phyloP scores from a whole-genome alignment of 2,888 invertebrate species.

The Cryptus armator region DNA sequence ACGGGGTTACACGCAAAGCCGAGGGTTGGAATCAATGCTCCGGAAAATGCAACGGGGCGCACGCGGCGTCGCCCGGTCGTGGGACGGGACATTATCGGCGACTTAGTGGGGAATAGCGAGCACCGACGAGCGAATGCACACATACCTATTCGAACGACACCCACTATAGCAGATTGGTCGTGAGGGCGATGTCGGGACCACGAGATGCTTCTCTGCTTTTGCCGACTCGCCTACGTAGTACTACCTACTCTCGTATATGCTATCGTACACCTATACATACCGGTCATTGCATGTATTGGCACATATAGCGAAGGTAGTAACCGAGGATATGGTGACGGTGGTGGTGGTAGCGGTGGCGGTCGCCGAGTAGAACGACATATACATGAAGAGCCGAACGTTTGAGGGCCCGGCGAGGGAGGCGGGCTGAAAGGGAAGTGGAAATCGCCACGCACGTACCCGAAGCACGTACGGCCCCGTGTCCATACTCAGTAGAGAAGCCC shows the following conservation, averaged over 20 bases:
- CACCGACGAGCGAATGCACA: constrained; percentile 21
- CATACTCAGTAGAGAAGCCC: constrained; percentile 80
- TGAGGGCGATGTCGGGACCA: constrained; percentile 63
- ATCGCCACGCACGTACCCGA: constrained; percentile 82
- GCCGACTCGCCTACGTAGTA: constrained; percentile 31
- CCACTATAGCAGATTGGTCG: constrained; percentile 72
- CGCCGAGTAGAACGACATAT: constrained; percentile 47
- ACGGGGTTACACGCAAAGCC: constrained; percentile 67
- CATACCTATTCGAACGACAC: constrained; percentile 56
- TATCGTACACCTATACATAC: neutral
- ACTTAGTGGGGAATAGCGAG: constrained; percentile 72
- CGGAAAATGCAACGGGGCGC: constrained; percentile 69
- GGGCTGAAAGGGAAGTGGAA: constrained; percentile 74
- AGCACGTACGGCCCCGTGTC: constrained; percentile 84
- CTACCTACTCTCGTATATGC: constrained; percentile 8
- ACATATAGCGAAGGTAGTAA: constrained; percentile 30
- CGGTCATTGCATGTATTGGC: constrained; percentile 32
- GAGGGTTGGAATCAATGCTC: constrained; percentile 63
- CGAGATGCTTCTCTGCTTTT: constrained; percentile 31
- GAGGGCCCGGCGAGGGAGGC: constrained; percentile 50
- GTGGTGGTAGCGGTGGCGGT: constrained; percentile 41
- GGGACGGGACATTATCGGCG: constrained; percentile 71
- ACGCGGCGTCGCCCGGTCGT: constrained; percentile 67
- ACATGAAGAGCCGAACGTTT: constrained; percentile 46
- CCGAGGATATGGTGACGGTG: constrained; percentile 23